phyloP scores from a whole-genome alignment of 2,113 vertebrate genomes.

The Archocentrus centrarchus region DNA sequence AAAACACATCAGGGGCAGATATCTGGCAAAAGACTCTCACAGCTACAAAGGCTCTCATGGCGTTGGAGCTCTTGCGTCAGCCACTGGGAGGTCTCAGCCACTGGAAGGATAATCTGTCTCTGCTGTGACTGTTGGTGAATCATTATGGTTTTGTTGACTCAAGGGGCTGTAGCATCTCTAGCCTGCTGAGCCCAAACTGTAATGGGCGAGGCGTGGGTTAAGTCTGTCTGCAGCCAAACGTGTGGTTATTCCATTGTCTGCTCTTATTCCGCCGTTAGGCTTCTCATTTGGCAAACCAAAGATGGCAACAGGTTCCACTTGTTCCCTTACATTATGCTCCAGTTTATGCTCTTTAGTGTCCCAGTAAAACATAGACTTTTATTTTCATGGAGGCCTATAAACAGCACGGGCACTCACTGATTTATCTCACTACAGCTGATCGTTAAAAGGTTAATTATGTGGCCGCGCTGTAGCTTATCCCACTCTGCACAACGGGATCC shows the following conservation, averaged over 20 bases:
- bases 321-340: background rate
- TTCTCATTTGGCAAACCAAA: conserved; percentile 24
- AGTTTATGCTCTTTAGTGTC: background rate
- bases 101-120: conserved; percentile 42
- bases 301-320: conserved; percentile 2
- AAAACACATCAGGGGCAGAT: conserved; percentile 54
- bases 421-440: background rate
- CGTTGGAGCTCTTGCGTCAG: conserved; percentile 27
- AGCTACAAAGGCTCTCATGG: background rate
- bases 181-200: conserved; percentile 47
- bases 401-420: background rate
- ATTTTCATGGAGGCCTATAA: background rate
- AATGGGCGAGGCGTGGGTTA: conserved; percentile 27
- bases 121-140: conserved; percentile 64
- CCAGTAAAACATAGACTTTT: background rate
- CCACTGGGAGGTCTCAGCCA: conserved; percentile 5
- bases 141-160: conserved; percentile 50
- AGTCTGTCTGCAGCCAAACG: conserved; percentile 14
- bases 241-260: conserved; percentile 15
- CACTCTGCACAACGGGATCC: background rate
- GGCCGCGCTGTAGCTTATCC: background rate
- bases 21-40: conserved; percentile 18
- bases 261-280: background rate
- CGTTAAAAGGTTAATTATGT: background rate
- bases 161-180: conserved; percentile 37